Conservation (phyloP, 2,888 invertebrate genomes). For the Drosophila nr. perissopoda region DNA sequence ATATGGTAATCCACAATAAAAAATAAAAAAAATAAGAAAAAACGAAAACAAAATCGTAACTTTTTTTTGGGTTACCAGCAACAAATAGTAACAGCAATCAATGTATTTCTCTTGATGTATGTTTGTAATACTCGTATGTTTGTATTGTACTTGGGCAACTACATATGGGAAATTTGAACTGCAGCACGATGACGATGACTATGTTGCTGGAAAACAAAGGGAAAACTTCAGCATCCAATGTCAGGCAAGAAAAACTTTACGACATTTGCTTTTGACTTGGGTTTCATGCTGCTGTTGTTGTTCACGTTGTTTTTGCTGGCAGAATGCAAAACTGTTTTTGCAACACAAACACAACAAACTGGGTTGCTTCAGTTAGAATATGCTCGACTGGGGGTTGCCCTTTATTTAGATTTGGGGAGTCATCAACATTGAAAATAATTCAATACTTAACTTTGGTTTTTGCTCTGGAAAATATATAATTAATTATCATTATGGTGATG, state of each 20-base stretch:
- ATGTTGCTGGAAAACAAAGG: slow-evolving; percentile 20
- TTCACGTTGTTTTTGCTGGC: background rate
- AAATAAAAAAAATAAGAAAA: background rate
- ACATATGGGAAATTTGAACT: slow-evolving; percentile 36
- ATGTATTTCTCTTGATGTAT: slow-evolving; percentile 29
- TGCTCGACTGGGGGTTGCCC: background rate
- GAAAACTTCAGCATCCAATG: slow-evolving; percentile 24
- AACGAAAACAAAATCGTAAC: slow-evolving; percentile 24
- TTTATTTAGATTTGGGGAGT: background rate
- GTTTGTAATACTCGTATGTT: background rate
- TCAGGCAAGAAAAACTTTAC: slow-evolving; percentile 48
- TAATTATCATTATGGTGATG: background rate
- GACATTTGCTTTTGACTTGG: slow-evolving; percentile 49
- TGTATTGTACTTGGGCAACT: slow-evolving; percentile 7
- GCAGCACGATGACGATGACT: slow-evolving; percentile 33
- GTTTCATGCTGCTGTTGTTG: slow-evolving; percentile 17
- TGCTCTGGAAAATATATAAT: background rate
- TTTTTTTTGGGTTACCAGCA: slow-evolving; percentile 14
- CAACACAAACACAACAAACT: slow-evolving; percentile 6
- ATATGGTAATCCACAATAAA: slow-evolving; percentile 15
- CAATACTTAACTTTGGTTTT: background rate
- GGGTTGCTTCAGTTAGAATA: no score
- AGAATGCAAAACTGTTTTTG: slow-evolving; percentile 37
- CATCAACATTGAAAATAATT: background rate
- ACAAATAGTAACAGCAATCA: slow-evolving; percentile 26